Conservation (phyloP, 2,888 invertebrate species). For the Acrobeloides nanus region DNA sequence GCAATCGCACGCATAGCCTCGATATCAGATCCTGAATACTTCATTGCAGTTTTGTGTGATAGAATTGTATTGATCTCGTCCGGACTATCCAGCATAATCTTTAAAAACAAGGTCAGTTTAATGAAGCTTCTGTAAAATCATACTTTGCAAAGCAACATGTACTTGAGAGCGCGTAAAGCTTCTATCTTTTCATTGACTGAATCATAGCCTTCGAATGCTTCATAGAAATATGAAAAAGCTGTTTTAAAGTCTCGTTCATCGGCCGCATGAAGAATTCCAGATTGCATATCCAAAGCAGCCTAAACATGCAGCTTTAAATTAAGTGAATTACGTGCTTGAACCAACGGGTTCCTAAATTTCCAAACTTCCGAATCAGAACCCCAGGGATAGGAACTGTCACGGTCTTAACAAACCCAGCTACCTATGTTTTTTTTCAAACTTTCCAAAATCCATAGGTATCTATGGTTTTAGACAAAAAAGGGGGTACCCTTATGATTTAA, state of each 20-base stretch:
- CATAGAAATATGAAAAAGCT: conserved; percentile 98
- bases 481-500: no score
- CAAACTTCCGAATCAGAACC: no score
- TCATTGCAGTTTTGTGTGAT: conserved; percentile 89
- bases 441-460: no score
- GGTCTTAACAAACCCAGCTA: no score
- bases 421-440: no score
- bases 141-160: conserved; percentile 94
- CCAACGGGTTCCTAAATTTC: no score
- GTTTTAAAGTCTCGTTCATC: conserved; percentile 98
- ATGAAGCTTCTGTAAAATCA: not conserved
- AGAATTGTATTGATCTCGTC: conserved; percentile 59
- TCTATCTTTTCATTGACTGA: conserved; percentile 78
- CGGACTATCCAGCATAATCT: conserved; percentile 40
- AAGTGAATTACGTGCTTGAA: no score
- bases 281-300: conserved; percentile 88
- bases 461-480: no score
- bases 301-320: conserved; percentile 65
- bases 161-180: conserved; percentile 85
- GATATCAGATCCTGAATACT: conserved; percentile 78
- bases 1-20: conserved; percentile 97
- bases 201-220: conserved; percentile 90
- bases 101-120: conserved; percentile 1
- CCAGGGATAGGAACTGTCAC: no score
- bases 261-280: conserved; percentile 96